phyloP scores from a whole-genome alignment of 2,113 vertebrate genomes.

The Hyperopisus bebe region DNA sequence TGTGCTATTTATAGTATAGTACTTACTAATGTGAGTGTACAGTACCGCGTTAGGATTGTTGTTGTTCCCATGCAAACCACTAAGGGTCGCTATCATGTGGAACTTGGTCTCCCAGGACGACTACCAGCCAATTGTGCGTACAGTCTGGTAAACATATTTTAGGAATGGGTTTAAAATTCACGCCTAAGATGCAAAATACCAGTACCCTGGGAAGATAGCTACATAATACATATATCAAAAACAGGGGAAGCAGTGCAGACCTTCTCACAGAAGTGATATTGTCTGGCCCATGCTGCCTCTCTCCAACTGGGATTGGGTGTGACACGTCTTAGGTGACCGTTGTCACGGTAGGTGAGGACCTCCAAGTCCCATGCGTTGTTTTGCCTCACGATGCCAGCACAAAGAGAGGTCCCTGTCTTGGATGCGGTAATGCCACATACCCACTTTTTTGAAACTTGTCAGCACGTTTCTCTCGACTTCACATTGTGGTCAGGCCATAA shows the following conservation, averaged over 20 bases:
- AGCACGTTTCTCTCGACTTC: neutral
- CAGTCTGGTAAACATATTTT: neutral
- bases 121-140: neutral
- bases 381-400: neutral
- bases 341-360: neutral
- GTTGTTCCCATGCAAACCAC: slow-evolving; percentile 19
- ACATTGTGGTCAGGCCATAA: neutral
- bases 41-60: neutral
- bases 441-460: neutral
- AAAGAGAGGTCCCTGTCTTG: neutral
- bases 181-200: neutral
- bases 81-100: slow-evolving; percentile 36
- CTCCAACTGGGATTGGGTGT: neutral
- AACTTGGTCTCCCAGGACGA: neutral
- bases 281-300: neutral
- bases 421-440: neutral
- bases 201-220: neutral
- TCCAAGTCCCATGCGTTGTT: neutral
- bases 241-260: neutral
- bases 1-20: neutral
- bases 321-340: neutral
- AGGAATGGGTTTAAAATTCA: neutral
- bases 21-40: neutral
- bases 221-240: neutral
- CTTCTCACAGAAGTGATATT: neutral